Conservation (phyloP, 2,113 vertebrate species). For the Heterotilapia buettikoferi region DNA sequence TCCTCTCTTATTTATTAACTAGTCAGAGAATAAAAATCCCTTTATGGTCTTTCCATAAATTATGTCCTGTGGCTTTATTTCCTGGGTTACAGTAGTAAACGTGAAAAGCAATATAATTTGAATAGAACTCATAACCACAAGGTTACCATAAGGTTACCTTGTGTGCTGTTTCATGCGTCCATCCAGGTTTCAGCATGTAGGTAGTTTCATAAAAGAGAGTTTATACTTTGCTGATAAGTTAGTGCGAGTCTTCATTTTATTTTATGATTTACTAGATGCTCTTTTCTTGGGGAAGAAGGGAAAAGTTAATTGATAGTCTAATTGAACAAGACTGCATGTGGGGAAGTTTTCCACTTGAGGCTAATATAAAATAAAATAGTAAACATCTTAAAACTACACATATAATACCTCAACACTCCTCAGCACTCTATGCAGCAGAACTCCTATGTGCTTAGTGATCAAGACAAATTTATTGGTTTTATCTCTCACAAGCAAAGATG, state of each 20-base stretch:
- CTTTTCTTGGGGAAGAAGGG: background rate
- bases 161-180: background rate
- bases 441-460: background rate
- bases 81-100: background rate
- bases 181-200: background rate
- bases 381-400: background rate
- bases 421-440: background rate
- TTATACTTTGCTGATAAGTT: background rate
- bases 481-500: background rate
- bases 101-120: background rate
- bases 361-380: background rate
- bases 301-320: background rate
- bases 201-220: background rate
- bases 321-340: background rate
- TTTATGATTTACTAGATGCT: background rate
- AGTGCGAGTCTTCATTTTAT: background rate
- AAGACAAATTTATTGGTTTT: background rate
- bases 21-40: background rate
- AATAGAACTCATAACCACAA: background rate
- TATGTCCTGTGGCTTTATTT: background rate
- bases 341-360: background rate
- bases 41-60: background rate
- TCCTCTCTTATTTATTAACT: background rate
- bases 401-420: background rate
- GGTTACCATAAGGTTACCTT: background rate